These are phyloP conservation scores for Dilophus febrilis DNA, from an alignment of 2,888 invertebrate species.

Conservation along the genomic window DNA sequence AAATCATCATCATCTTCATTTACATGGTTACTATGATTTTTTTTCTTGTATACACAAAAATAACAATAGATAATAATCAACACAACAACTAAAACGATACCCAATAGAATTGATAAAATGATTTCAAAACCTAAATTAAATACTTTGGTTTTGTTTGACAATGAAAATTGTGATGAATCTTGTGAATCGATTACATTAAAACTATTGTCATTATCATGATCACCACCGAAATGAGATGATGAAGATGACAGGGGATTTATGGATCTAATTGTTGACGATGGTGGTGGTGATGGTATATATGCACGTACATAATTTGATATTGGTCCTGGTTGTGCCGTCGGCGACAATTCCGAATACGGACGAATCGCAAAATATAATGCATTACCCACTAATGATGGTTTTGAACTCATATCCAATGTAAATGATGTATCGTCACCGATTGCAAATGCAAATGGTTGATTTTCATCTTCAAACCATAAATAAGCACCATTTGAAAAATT, in stretches of 20 bases:
- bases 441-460: conserved; percentile 28
- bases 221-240: no score
- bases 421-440: conserved; percentile 36
- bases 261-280: conserved; percentile 26
- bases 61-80: conserved; percentile 32
- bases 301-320: conserved; percentile 37
- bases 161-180: conserved; percentile 7
- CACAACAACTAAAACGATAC: conserved; percentile 29
- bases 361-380: conserved; percentile 36
- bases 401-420: conserved; percentile 31
- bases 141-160: background rate
- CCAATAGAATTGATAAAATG: conserved; percentile 32
- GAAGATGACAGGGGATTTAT: conserved; percentile 25
- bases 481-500: conserved; percentile 30
- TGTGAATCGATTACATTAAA: conserved; percentile 29
- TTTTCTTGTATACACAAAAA: conserved; percentile 31
- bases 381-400: conserved; percentile 31
- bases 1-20: conserved; percentile 11
- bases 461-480: conserved; percentile 28
- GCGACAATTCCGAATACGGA: conserved; percentile 29
- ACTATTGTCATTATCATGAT: conserved; percentile 21
- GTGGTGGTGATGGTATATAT: conserved; percentile 32
- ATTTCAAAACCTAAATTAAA: conserved; percentile 31
- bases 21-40: conserved; percentile 12
- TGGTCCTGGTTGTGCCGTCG: conserved; percentile 27